Conservation (phyloP, 2,797 vertebrate genomes). For the Halcyon smyrnensis region DNA sequence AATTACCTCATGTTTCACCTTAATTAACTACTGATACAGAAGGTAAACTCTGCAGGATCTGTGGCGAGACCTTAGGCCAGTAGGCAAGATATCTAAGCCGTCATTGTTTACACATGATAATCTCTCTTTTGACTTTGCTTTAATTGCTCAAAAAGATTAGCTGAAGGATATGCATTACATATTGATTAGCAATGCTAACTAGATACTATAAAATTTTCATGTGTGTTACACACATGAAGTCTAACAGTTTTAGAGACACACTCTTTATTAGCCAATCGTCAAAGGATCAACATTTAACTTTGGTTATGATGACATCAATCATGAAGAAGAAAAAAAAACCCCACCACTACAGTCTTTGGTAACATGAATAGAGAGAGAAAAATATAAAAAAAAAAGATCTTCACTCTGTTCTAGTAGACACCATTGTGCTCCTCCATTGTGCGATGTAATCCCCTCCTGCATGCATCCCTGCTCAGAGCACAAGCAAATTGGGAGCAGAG, state of each 20-base stretch:
- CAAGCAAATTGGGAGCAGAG: not conserved
- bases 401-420: not conserved
- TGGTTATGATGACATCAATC: conserved; percentile 22
- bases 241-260: not conserved
- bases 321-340: not conserved
- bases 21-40: conserved; percentile 85
- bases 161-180: conserved; percentile 44
- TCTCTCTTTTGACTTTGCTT: conserved; percentile 79
- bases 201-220: conserved; percentile 16
- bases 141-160: conserved; percentile 80
- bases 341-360: not conserved
- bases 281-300: conserved; percentile 51
- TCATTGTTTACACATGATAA: conserved; percentile 82
- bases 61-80: conserved; percentile 73
- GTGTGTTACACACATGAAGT: not conserved
- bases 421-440: conserved; percentile 26
- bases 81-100: conserved; percentile 73
- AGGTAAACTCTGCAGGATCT: conserved; percentile 80
- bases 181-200: conserved; percentile 66
- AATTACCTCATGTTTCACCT: conserved; percentile 86
- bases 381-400: not conserved
- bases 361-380: conserved; percentile 6
- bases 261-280: not conserved
- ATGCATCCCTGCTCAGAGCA: not conserved
- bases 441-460: conserved; percentile 16